Conservation (phyloP, 1,140 invertebrate species). For the Onthophagus taurus region DNA sequence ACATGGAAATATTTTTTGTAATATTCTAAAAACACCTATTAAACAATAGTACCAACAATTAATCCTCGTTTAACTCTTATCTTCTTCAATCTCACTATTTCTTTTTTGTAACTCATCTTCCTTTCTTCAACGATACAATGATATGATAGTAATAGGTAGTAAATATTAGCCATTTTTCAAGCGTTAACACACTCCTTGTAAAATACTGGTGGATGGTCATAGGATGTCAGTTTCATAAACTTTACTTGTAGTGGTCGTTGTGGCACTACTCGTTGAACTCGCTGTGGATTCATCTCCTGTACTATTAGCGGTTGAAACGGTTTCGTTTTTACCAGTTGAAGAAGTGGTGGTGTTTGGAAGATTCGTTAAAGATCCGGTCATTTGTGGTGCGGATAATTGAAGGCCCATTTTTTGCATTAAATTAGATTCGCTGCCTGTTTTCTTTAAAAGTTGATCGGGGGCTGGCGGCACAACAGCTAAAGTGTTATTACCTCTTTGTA, state of each 20-base stretch:
- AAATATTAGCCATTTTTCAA: too few relatives aligned
- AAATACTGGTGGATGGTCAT: constrained; percentile 42
- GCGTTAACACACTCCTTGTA: constrained; percentile 30
- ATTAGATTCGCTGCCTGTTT: constrained; percentile 83
- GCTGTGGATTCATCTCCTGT: constrained; percentile 31
- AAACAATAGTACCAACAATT: too few relatives aligned
- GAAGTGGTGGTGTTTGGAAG: constrained; percentile 38
- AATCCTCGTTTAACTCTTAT: too few relatives aligned
- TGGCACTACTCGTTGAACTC: constrained; percentile 29
- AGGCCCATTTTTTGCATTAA: constrained; percentile 75
- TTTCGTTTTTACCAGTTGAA: constrained; percentile 26
- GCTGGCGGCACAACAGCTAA: constrained; percentile 46
- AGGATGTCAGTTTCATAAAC: constrained; percentile 86
- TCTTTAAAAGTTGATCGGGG: constrained; percentile 61
- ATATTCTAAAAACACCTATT: too few relatives aligned
- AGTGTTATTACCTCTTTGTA: constrained; percentile 64
- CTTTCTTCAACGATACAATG: too few relatives aligned
- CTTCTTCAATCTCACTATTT: constrained; percentile 5
- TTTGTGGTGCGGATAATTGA: constrained; percentile 48
- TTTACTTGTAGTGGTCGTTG: constrained; percentile 56
- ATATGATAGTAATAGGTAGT: constrained; percentile 20
- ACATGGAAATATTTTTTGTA: too few relatives aligned
- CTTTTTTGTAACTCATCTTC: neutral
- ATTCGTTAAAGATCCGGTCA: constrained; percentile 55
- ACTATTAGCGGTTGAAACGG: constrained; percentile 17